A percentile compares a stretch with the other conserved stretches of the same genome.
These are phyloP conservation scores for Carabus problematicus DNA, from an alignment of 2,888 invertebrate species.

Conservation along the genomic window DNA sequence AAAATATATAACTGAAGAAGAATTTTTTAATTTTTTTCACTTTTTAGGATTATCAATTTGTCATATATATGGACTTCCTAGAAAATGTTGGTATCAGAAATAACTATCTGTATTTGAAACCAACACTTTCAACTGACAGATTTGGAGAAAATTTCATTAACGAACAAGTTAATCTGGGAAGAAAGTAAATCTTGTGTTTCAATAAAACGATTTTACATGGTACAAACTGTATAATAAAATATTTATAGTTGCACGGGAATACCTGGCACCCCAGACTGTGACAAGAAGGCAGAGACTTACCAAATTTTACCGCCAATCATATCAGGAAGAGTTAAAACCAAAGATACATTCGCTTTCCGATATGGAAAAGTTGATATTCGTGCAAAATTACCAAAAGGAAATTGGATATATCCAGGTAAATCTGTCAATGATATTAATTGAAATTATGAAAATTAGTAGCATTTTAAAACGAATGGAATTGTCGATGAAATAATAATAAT, in stretches of 20 bases:
- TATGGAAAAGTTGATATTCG: constrained; percentile 74
- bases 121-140: constrained; percentile 64
- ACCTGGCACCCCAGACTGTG: constrained; percentile 56
- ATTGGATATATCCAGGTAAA: constrained; percentile 80
- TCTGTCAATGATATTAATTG: not conserved
- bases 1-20: not conserved
- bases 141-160: constrained; percentile 63
- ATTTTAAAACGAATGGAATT: too few species aligned
- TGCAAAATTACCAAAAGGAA: constrained; percentile 76
- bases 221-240: constrained; percentile 17
- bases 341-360: constrained; percentile 69
- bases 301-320: constrained; percentile 73
- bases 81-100: constrained; percentile 63
- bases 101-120: constrained; percentile 68
- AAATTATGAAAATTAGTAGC: not conserved
- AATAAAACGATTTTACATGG: not conserved
- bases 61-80: constrained; percentile 67
- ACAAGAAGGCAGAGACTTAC: constrained; percentile 59
- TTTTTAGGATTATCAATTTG: constrained; percentile 73
- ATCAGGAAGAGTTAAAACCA: constrained; percentile 69
- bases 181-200: constrained; percentile 55
- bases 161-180: constrained; percentile 52
- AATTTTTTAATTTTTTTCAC: constrained; percentile 10
- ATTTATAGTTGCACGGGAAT: constrained; percentile 58
- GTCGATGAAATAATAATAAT: not conserved